Conservation (phyloP, 2,113 vertebrate species). For the Serinus canaria region DNA sequence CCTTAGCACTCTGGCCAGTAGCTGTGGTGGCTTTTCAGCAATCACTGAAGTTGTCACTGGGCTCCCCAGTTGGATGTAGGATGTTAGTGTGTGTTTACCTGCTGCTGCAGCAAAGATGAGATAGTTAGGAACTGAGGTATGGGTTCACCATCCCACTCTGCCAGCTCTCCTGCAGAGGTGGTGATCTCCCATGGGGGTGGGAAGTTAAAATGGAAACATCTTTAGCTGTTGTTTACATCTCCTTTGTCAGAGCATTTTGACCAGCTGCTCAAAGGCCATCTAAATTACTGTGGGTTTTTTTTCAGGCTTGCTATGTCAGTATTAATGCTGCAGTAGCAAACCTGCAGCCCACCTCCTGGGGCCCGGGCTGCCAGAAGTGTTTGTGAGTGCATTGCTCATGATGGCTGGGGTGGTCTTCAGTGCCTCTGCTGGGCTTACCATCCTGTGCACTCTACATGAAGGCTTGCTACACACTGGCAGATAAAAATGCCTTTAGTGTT, state of each 20-base stretch:
- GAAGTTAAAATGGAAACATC: neutral
- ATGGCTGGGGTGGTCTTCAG: neutral
- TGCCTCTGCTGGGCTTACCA: neutral
- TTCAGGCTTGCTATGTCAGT: neutral
- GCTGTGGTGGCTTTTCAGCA: neutral
- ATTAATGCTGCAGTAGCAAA: neutral
- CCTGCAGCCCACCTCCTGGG: neutral
- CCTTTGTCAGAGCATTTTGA: neutral
- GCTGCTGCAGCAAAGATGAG: neutral
- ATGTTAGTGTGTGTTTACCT: neutral
- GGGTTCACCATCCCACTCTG: neutral
- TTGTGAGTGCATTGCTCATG: rapidly evolving
- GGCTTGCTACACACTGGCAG: neutral
- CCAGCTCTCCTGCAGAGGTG: neutral
- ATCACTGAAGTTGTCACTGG: too few relatives aligned
- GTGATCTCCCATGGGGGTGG: neutral
- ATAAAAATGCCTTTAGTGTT: neutral
- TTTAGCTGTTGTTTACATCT: neutral
- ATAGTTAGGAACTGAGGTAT: neutral
- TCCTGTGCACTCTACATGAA: neutral
- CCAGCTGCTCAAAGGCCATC: neutral
- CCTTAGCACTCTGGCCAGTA: neutral
- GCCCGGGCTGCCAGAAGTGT: neutral
- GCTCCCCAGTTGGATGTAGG: neutral
- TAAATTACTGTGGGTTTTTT: neutral